phyloP scores from a whole-genome alignment of 2,888 invertebrate species.

The Endomychus coccineus region DNA sequence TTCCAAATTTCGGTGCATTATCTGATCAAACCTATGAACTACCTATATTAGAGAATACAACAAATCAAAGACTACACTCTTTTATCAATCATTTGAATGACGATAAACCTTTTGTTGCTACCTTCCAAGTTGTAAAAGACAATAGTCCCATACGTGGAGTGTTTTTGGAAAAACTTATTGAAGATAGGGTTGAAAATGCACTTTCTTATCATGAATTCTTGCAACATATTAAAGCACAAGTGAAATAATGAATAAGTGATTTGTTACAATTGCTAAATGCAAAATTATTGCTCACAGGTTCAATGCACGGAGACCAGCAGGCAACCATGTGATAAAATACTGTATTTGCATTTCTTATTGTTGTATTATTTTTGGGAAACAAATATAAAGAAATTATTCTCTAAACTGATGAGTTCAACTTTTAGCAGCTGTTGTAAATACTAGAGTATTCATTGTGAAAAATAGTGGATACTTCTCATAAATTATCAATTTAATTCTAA shows the following conservation, averaged over 20 bases:
- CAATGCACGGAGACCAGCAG: no score
- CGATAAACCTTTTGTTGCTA: constrained; percentile 71
- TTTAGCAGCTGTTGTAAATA: no score
- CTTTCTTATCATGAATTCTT: constrained; percentile 98
- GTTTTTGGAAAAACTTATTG: constrained; percentile 84
- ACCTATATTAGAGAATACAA: constrained; percentile 68
- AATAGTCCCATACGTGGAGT: constrained; percentile 75
- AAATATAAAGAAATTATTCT: no score
- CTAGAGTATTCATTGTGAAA: no score
- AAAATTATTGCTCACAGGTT: constrained; percentile 33
- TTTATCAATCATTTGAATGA: constrained; percentile 80
- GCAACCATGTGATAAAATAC: no score
- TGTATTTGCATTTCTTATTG: no score
- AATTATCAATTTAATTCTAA: no score
- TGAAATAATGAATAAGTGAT: constrained; percentile 59
- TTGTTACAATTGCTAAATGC: constrained; percentile 21
- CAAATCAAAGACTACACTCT: constrained; percentile 66
- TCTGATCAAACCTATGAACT: constrained; percentile 70
- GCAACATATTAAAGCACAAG: constrained; percentile 85
- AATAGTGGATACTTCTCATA: no score
- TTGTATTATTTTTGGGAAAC: no score
- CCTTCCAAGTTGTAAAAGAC: constrained; percentile 81
- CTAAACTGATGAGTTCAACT: no score
- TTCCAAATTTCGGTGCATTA: constrained; percentile 63
- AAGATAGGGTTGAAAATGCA: constrained; percentile 89